Evolutionary conservation across 2,797 vertebrate species (phyloP), one percentile per base, ranked within the genome.

Genomic region (Gallinago stenura): DNA sequence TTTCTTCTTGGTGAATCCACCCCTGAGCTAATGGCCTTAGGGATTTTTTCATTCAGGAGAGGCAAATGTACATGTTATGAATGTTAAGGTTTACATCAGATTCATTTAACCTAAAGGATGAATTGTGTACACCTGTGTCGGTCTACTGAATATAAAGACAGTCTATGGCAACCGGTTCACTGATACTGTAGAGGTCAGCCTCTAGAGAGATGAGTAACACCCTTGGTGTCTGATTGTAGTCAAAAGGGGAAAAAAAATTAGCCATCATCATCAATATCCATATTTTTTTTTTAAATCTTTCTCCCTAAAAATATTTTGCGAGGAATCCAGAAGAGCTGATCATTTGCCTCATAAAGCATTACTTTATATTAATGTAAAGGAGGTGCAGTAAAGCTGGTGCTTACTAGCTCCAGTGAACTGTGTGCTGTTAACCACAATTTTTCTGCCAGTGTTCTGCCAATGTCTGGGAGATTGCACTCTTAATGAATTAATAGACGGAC

Each of bases 401-500:
- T 83, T 78, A 56, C 45, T 46, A 80, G 82, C 87, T 91, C 57
- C 91, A 94, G 50, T 89, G 87, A 94, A 24, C 82, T 83, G 20
- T 35, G 15, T 43, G 83, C 64, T 71, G 69, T 92, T 93, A 93
- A 80, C 45, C 62, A 91, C 4, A 1, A 41, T 94, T 96, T 93
- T 92, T 80, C 85, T 91, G 66, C 69, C 87, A 72, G 53, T 81
- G 60, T 37, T 82, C 72, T 81, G 58, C 51, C 69, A 83, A 22
- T 91, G 79, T 65, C 78, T 77, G 95, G 78, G 90, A 97, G 95
- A 96, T 94, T 92, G 90, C 50, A 87, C 45, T 89, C 75, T 87
- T 71, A 92, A 96, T 93, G 95, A 96, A 97, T 97, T 97, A 97
- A 97, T 94, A 91, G 87, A 93, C 6, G 6, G 94, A 97, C 91